Base-by-base conservation (phyloP, 2,888 invertebrate genomes). In the Synergus laeviventris region DNA sequence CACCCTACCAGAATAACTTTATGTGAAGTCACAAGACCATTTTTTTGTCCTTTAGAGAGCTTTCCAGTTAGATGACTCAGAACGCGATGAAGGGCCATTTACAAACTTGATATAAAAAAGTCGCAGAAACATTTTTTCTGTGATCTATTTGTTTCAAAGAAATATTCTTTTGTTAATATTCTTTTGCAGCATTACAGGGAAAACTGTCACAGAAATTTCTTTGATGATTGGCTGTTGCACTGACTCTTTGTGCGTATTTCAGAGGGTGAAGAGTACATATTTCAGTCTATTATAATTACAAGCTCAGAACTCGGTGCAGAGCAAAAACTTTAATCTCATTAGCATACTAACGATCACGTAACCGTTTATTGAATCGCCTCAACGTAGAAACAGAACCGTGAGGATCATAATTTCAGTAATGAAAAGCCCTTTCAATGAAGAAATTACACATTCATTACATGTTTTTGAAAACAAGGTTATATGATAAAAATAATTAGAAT, bases 1-100 rank as follows among this genome's bases (percentile, higher is more conserved):
- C 59, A 75, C 61, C 75, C 36, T 49, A n/a, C 31, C 31, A 24
- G 45, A 70, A 70, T 49, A 24, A 70, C 45, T 36, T 36, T 70
- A 31, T 31, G 12, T 9, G 18, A n/a, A 2, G 3, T 64, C 18
- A 64, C 18, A 64, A 64, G 39, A 14, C n/a, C 21, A 64, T 2
- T 64, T 64, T 64, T 42, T 12, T n/a, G 9, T 39, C 18, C 64
- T 38, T 21, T 42, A 8, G 39, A 21, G 12, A 0, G 11, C 4
- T 8, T 54, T 56, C 1, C 21, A 21, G 18, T 56, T 11, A 7
- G 11, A n/a, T 56, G 11, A 56, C 18, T 12, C 18, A 31, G 31
- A 31, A 31, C n/a, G 31, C 31, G 31, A 31, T 31, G 4, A 31
- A 31, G 7, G 31, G 31, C 3, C 31, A 31, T 31, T 31, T 2